phyloP scores from a whole-genome alignment of 1,140 invertebrate species.

The Aplysia californica region DNA sequence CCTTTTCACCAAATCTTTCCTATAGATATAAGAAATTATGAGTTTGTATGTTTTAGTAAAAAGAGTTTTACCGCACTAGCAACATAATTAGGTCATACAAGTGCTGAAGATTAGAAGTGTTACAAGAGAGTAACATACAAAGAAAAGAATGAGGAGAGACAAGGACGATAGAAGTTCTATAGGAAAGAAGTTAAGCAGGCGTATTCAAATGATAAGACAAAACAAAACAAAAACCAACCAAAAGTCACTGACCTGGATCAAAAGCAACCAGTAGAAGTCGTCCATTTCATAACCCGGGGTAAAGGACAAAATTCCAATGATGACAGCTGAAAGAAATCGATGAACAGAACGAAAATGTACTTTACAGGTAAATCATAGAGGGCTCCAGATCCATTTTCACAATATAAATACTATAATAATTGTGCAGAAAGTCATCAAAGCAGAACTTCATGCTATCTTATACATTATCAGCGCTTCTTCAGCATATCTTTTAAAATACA shows the following conservation, averaged over 20 bases:
- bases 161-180: no score
- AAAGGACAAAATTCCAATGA: constrained; percentile 27
- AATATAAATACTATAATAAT: neutral
- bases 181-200: no score
- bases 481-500: neutral
- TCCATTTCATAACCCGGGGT: constrained; percentile 16
- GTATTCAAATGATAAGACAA: no score
- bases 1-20: no score
- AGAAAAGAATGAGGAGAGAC: no score
- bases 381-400: neutral
- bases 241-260: no score
- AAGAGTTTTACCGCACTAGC: neutral
- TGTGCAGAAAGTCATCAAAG: neutral
- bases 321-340: constrained; percentile 25
- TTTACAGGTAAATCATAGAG: neutral
- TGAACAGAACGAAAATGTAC: no score
- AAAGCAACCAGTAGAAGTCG: constrained; percentile 26
- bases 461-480: neutral
- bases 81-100: no score
- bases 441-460: neutral
- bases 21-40: neutral
- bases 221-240: no score
- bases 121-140: no score
- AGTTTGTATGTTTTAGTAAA: neutral
- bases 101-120: no score